phyloP scores from a whole-genome alignment of 2,888 invertebrate species.

The Brachynemurus nebulosus region DNA sequence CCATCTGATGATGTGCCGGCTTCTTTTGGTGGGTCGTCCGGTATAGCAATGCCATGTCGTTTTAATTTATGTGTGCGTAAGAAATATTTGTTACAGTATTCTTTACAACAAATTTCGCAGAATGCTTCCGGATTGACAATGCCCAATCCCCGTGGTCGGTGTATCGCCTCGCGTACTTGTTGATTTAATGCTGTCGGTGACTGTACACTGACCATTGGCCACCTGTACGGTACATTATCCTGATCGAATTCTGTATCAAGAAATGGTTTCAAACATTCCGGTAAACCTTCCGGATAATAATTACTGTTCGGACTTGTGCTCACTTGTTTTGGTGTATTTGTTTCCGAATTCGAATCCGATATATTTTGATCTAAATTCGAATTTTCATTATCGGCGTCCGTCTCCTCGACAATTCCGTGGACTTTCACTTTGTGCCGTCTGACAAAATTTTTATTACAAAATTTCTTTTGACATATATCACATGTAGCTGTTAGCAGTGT shows the following conservation, averaged over 20 bases:
- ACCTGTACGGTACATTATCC: background rate
- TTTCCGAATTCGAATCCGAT: constrained; percentile 4
- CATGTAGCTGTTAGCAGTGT: constrained; percentile 35
- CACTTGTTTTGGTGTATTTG: constrained; percentile 11
- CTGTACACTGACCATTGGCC: background rate
- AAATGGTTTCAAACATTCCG: constrained; percentile 2
- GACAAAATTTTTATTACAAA: constrained; percentile 57
- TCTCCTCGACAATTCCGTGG: constrained; percentile 37
- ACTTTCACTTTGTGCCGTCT: constrained; percentile 53
- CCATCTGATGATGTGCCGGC: constrained; percentile 22
- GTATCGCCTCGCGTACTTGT: constrained; percentile 55
- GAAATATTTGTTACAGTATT: constrained; percentile 88
- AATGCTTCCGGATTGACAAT: constrained; percentile 81
- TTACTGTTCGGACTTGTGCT: constrained; percentile 24
- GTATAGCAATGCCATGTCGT: constrained; percentile 70
- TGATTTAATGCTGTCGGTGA: constrained; percentile 25
- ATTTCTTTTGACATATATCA: constrained; percentile 58
- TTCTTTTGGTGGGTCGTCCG: constrained; percentile 39
- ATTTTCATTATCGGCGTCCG: background rate
- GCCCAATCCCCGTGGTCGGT: constrained; percentile 61
- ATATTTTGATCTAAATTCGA: constrained; percentile 1
- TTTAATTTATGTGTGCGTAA: constrained; percentile 84
- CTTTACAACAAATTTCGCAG: constrained; percentile 85
- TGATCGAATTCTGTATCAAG: constrained; percentile 1
- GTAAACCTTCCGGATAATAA: constrained; percentile 2